Base-by-base conservation (phyloP, 2,113 vertebrate genomes). In the Antigone vipio region DNA sequence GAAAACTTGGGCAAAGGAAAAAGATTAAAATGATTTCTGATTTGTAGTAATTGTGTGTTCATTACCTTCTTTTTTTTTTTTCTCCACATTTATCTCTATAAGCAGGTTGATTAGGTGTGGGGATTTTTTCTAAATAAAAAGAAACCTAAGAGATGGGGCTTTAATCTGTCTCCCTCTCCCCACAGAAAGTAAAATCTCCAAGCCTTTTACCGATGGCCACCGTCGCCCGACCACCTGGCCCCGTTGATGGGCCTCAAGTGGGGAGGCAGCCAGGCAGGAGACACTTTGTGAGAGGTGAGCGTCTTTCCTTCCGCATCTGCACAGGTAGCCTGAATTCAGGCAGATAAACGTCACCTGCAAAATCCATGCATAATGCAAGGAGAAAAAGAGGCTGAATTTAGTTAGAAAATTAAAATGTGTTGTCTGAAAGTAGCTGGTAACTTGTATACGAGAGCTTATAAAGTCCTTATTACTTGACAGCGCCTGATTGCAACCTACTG, bases 191-290 rank as follows among this genome's bases (percentile, higher is more conserved):
- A 30, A 71, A 69, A 29, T 59, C 11, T 68, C 45, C 45, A 84
- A 18, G n/a, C 13, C 6, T 49, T 30, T 4, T 21, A 29, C 26
- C 0, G 0, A 34, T 26, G 26, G 42, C 13, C 44, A 42, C 24
- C 5, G 1, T 3, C 32, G 8, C 29, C 52, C 11, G 7, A 13
- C 22, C 6, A 2, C 23, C 44, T 62, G 16, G 20, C 13, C 47
- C 2, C 0, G 5, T 8, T 0, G 0, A 32, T 59, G 23, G 7
- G 1, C 34, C 34, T 77, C 27, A 32, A 12, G n/a, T 6, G 13
- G 32, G 64, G 40, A 58, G 13, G 14, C 27, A 59, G 26, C 32
- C 73, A 7, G 8, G 17, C 29, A n/a, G 52, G 32, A 67, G 8
- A 53, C 52, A 22, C 20, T 38, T 44, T 20, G 0, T n/a, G 27